phyloP scores from a whole-genome alignment of 2,888 invertebrate species.

The Lithophane ornitopus region DNA sequence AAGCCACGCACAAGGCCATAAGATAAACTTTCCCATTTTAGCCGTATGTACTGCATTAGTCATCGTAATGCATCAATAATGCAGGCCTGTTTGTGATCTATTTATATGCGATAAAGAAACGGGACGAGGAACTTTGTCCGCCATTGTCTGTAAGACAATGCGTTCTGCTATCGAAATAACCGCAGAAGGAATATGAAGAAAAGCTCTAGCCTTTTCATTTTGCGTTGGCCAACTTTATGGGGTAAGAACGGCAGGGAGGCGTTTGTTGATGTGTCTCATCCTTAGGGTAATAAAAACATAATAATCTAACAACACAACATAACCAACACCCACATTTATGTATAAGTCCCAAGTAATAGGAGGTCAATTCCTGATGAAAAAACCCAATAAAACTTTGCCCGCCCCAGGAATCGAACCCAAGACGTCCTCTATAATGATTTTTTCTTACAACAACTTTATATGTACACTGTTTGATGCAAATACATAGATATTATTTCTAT shows the following conservation, averaged over 20 bases:
- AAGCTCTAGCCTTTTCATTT: constrained; percentile 48
- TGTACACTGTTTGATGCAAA: too few species aligned
- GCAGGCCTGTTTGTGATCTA: constrained; percentile 37
- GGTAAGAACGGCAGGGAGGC: neutral
- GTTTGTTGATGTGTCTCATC: constrained; percentile 1
- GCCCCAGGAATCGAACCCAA: too few species aligned
- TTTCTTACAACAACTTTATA: too few species aligned
- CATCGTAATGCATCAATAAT: constrained; percentile 57
- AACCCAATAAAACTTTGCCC: too few species aligned
- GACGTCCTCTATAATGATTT: too few species aligned
- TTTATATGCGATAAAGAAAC: constrained; percentile 47
- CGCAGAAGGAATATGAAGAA: constrained; percentile 27
- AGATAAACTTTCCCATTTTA: constrained; percentile 61
- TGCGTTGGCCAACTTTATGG: constrained; percentile 39
- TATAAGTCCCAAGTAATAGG: too few species aligned
- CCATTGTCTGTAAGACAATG: constrained; percentile 48
- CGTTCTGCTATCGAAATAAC: constrained; percentile 47
- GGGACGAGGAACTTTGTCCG: constrained; percentile 36
- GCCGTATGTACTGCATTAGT: constrained; percentile 45
- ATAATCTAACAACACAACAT: too few species aligned
- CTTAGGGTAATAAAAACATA: too few species aligned
- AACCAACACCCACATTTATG: too few species aligned
- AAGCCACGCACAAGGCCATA: constrained; percentile 38
- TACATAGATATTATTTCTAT: too few species aligned
- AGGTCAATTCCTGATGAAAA: too few species aligned